These are phyloP conservation scores for Ectemnius cavifrons DNA, from an alignment of 2,888 invertebrate genomes.

Conservation along the genomic window DNA sequence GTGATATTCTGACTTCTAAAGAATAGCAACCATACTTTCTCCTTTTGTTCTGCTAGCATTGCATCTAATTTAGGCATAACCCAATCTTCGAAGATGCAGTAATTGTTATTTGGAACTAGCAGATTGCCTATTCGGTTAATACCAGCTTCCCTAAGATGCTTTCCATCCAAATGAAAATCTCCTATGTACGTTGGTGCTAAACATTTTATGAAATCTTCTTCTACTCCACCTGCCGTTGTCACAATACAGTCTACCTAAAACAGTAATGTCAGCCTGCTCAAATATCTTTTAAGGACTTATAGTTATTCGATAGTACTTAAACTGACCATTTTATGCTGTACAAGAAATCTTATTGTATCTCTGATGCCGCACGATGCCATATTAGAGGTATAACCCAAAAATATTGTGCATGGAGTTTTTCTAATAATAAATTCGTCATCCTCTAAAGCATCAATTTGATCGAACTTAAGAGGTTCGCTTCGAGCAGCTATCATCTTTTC, in stretches of 20 bases:
- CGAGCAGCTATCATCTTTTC: slow-evolving; percentile 89
- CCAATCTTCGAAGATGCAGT: slow-evolving; percentile 99
- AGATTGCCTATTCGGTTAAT: slow-evolving; percentile 96
- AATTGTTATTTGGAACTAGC: slow-evolving; percentile 98
- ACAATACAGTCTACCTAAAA: slow-evolving; percentile 94
- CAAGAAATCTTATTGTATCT: slow-evolving; percentile 93
- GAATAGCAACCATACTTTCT: slow-evolving; percentile 76
- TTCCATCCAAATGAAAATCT: slow-evolving; percentile 91
- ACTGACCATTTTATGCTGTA: slow-evolving; percentile 87
- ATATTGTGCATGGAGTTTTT: slow-evolving; percentile 93
- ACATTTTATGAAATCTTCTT: slow-evolving; percentile 99
- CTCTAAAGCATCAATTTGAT: slow-evolving; percentile 84
- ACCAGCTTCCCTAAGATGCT: slow-evolving; percentile 88
- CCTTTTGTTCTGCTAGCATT: slow-evolving; percentile 92
- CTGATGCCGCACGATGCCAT: slow-evolving; percentile 96
- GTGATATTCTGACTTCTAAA: neutral
- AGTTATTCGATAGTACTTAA: neutral
- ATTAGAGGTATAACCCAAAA: slow-evolving; percentile 98
- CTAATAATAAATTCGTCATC: slow-evolving; percentile 89
- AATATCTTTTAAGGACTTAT: neutral
- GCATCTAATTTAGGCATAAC: slow-evolving; percentile 94
- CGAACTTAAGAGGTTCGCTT: slow-evolving; percentile 83
- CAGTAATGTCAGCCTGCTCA: slow-evolving; percentile 9
- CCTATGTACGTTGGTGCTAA: slow-evolving; percentile 96
- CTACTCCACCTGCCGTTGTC: slow-evolving; percentile 98